Conservation (phyloP, 2,797 vertebrate genomes). For the Lateolabrax maculatus region DNA sequence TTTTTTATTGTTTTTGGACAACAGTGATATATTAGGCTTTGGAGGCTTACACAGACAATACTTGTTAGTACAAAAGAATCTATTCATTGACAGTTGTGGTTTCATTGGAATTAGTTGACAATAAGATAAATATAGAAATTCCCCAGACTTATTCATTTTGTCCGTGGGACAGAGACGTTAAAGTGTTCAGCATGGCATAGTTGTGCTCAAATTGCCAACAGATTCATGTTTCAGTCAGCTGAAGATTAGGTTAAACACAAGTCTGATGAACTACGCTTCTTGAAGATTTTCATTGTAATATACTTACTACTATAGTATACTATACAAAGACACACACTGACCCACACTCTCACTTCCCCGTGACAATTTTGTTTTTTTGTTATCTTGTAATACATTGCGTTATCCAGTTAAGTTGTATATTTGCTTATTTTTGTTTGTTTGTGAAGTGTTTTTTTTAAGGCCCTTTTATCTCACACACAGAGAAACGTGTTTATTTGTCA, state of each 20-base stretch:
- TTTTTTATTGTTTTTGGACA: neutral
- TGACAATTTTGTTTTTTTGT: conserved; percentile 13
- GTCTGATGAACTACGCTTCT: conserved; percentile 14
- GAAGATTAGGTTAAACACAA: neutral
- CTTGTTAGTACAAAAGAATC: neutral
- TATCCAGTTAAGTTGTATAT: neutral
- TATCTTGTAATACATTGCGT: neutral
- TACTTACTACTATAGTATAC: conserved; percentile 4
- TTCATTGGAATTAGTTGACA: neutral
- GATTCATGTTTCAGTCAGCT: neutral
- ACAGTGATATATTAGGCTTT: neutral
- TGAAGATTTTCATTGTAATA: neutral
- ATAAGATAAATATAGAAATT: neutral
- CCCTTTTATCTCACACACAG: neutral
- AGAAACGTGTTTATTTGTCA: neutral
- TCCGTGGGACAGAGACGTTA: neutral
- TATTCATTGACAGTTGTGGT: neutral
- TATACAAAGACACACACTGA: conserved; percentile 20
- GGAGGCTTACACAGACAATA: neutral
- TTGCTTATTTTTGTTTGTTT: conserved; percentile 5
- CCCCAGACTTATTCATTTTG: neutral
- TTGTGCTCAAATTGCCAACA: neutral
- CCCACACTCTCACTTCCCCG: conserved; percentile 19
- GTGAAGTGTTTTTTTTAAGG: neutral
- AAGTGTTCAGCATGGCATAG: neutral